A percentile compares a stretch with the other conserved stretches of the same genome.
These are phyloP conservation scores for Berghia stephanieae DNA, from an alignment of 1,140 invertebrate species.

Conservation along the genomic window DNA sequence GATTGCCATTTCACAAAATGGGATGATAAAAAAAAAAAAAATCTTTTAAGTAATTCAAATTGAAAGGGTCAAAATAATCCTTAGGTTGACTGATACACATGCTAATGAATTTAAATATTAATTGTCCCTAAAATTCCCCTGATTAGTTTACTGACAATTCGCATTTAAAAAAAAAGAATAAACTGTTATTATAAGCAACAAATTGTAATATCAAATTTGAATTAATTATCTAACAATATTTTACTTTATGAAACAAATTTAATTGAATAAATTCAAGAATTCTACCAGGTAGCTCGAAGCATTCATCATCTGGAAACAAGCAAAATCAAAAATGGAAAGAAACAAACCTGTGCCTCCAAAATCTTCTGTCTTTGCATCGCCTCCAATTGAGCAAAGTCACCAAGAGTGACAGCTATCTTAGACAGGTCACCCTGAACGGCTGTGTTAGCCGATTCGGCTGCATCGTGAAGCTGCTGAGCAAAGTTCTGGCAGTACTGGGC, in stretches of 20 bases:
- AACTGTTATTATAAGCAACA: neutral
- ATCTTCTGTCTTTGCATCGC: slow-evolving; percentile 18
- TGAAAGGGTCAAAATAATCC: too few species aligned
- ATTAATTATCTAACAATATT: neutral
- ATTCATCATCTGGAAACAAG: neutral
- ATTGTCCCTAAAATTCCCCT: too few species aligned
- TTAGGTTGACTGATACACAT: too few species aligned
- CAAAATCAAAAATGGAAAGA: neutral
- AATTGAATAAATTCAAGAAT: too few species aligned
- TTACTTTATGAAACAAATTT: neutral
- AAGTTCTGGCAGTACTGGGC: slow-evolving; percentile 38
- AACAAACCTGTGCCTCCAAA: slow-evolving; percentile 25
- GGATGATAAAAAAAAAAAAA: neutral
- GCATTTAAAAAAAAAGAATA: neutral
- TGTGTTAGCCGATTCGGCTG: slow-evolving; percentile 7
- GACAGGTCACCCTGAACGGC: slow-evolving; percentile 17
- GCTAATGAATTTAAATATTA: too few species aligned
- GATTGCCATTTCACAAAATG: neutral
- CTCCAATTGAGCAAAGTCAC: slow-evolving; percentile 22
- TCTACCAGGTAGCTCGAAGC: neutral
- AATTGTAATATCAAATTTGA: neutral
- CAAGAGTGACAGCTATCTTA: slow-evolving; percentile 35
- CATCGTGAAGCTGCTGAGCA: slow-evolving; percentile 28
- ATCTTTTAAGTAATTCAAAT: neutral
- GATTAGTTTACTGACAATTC: too few species aligned